Evolutionary conservation across 2,113 vertebrate genomes (phyloP).

Genomic region (Butastur rufipennis): DNA sequence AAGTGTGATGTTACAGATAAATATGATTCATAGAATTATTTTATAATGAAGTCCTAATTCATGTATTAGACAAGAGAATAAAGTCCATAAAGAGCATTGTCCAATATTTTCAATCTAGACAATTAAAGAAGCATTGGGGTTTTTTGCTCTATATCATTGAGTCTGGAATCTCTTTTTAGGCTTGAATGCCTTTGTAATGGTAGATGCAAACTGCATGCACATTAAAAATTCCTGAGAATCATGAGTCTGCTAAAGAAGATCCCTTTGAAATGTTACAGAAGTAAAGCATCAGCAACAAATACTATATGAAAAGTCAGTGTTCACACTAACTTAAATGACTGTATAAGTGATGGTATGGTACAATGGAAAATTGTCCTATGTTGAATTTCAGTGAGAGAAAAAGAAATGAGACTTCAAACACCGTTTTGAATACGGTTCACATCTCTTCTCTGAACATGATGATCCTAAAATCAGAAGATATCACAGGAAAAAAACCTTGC

Average conservation of each 20-base stretch:
- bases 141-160: neutral
- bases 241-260: neutral
- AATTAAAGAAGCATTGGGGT: neutral
- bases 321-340: neutral
- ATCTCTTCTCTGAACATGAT: neutral
- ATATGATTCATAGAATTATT: neutral
- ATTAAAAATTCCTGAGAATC: neutral
- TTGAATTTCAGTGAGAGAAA: neutral
- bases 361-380: neutral
- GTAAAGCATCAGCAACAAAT: neutral
- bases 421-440: neutral
- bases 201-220: neutral
- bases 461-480: neutral
- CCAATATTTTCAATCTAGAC: neutral
- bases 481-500: neutral
- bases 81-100: neutral
- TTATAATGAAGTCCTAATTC: neutral
- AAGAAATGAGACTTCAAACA: neutral
- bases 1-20: neutral
- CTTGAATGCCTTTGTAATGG: slow-evolving; percentile 6
- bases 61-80: neutral
- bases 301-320: neutral
- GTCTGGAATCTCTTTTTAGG: neutral
- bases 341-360: neutral
- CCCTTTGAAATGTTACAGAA: neutral